These are phyloP conservation scores for Orchestia grillus DNA, from an alignment of 1,140 invertebrate species.

Conservation along the genomic window DNA sequence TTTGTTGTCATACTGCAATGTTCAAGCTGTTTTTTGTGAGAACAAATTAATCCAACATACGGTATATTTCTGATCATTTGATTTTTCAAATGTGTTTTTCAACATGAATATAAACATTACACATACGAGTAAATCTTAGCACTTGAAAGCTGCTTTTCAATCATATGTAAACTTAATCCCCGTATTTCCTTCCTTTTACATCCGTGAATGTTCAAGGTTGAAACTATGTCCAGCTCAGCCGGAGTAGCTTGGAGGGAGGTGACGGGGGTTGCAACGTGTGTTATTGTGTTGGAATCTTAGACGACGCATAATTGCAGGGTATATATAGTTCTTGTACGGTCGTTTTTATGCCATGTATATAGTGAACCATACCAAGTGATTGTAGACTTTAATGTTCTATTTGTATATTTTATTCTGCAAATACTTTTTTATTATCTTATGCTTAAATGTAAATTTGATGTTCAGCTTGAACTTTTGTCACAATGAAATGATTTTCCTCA, in stretches of 20 bases:
- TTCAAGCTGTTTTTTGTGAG: background rate
- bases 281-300: background rate
- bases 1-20: background rate
- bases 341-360: constrained; percentile 50
- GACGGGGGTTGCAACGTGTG: background rate
- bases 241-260: background rate
- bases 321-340: constrained; percentile 45
- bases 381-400: constrained; percentile 56
- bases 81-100: background rate
- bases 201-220: background rate
- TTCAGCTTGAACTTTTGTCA: background rate
- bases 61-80: background rate
- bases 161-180: background rate
- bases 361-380: constrained; percentile 37
- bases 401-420: constrained; percentile 52
- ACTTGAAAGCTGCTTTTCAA: background rate
- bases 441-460: constrained; percentile 41
- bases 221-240: background rate
- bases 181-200: background rate
- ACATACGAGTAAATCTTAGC: background rate
- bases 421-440: constrained; percentile 46
- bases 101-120: background rate
- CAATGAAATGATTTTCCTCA: background rate
- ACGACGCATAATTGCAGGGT: constrained; percentile 48
- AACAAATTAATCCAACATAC: background rate